Percentiles rank a stretch among this genome's conserved stretches.
Conservation (phyloP, 1,140 invertebrate species). For the Pachyrhynchus sulphureomaculatus region DNA sequence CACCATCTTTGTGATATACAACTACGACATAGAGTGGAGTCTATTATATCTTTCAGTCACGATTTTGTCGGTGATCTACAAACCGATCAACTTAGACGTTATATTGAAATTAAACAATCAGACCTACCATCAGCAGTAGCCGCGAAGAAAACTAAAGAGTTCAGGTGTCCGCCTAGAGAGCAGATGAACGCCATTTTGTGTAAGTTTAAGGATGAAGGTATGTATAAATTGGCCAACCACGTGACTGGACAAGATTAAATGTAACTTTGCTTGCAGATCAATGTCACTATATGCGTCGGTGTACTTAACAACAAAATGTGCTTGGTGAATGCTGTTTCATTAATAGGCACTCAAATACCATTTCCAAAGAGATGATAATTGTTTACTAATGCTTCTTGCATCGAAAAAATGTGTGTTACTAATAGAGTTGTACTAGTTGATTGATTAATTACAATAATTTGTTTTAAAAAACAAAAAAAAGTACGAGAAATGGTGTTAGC, state of each 20-base stretch:
- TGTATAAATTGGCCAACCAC: conserved; percentile 34
- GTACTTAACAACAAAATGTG: conserved; percentile 1
- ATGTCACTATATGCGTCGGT: conserved; percentile 3
- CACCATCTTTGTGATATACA: conserved; percentile 97
- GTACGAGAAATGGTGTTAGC: no score
- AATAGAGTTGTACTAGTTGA: no score
- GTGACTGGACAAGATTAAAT: background rate
- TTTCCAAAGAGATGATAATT: conserved; percentile 9
- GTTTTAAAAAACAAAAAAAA: no score
- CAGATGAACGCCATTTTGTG: conserved; percentile 84
- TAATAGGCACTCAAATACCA: conserved; percentile 2
- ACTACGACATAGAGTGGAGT: conserved; percentile 91
- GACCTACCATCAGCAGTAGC: conserved; percentile 96
- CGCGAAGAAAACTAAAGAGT: conserved; percentile 97
- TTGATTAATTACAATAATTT: no score
- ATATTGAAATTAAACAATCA: conserved; percentile 98
- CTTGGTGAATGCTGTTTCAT: background rate
- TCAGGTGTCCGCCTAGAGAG: conserved; percentile 95
- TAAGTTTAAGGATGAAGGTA: conserved; percentile 48
- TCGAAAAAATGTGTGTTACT: no score
- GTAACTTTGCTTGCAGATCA: conserved; percentile 1
- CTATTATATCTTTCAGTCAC: conserved; percentile 92
- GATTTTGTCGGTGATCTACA: conserved; percentile 94
- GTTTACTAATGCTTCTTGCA: no score
- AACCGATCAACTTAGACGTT: conserved; percentile 90